A percentile compares a stretch with the other conserved stretches of the same genome.
These are phyloP conservation scores for Nyctibius bracteatus DNA, from an alignment of 2,113 vertebrate species.

Conservation along the genomic window DNA sequence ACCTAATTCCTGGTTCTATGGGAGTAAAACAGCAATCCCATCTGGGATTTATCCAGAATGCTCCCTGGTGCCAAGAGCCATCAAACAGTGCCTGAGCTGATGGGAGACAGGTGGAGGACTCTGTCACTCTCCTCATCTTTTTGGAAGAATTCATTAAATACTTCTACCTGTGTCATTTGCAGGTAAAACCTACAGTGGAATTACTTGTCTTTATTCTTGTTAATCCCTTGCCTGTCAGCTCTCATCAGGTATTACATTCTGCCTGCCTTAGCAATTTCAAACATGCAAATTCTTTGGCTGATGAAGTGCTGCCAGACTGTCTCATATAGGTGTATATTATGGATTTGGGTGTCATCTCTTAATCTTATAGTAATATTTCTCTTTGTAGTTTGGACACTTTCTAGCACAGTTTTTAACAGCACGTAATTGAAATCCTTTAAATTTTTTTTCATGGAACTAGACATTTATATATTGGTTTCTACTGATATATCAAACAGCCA, in stretches of 20 bases:
- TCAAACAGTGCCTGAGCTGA: not conserved
- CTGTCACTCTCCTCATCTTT: not conserved
- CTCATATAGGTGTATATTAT: not conserved
- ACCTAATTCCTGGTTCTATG: not conserved
- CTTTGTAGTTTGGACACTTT: slow-evolving; percentile 12
- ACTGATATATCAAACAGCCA: not conserved
- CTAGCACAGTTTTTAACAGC: not conserved
- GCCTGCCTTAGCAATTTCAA: not conserved
- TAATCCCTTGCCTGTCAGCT: slow-evolving; percentile 62
- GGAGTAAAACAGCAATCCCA: not conserved
- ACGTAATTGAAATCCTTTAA: not conserved
- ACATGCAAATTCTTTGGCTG: slow-evolving; percentile 37
- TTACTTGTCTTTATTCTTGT: slow-evolving; percentile 26
- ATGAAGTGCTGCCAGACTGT: not conserved
- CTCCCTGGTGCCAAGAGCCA: not conserved
- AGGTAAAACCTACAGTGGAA: not conserved
- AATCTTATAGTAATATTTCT: not conserved
- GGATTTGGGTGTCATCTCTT: slow-evolving; percentile 16
- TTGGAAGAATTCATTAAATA: slow-evolving; percentile 31
- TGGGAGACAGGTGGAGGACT: not conserved
- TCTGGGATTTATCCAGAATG: not conserved
- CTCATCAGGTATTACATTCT: slow-evolving; percentile 44
- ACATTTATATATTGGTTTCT: not conserved
- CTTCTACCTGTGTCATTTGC: slow-evolving; percentile 47
- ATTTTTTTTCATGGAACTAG: not conserved